A percentile compares a stretch with the other conserved stretches of the same genome.
Evolutionary conservation across 2,888 invertebrate species (phyloP).

Genomic region (Brenthis hecate): DNA sequence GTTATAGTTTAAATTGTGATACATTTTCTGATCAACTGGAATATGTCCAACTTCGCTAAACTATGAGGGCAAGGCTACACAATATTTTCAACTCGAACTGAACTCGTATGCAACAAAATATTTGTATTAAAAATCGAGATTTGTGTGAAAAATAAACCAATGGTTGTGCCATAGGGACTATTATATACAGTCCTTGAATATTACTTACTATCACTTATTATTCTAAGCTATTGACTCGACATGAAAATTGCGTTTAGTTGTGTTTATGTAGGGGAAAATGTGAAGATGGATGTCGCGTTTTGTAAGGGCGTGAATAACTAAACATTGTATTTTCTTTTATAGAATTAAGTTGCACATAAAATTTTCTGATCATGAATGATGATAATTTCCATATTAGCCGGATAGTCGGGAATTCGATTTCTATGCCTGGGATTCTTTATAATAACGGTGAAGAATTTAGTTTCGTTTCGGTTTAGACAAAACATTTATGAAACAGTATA

Average conservation of each 20-base stretch:
- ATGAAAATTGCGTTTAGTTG: constrained; percentile 78
- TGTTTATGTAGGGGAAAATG: constrained; percentile 72
- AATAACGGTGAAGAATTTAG: no score
- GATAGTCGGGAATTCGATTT: no score
- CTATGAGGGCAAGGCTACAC: constrained; percentile 31
- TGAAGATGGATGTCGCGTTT: constrained; percentile 42
- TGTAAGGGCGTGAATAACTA: constrained; percentile 7
- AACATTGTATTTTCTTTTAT: constrained; percentile 1
- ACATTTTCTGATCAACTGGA: constrained; percentile 41
- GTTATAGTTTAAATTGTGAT: constrained; percentile 40
- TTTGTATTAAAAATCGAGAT: constrained; percentile 22
- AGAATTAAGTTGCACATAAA: neutral
- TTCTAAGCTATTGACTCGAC: constrained; percentile 81
- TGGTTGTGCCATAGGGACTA: constrained; percentile 51
- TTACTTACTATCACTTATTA: constrained; percentile 80
- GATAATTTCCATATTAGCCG: no score
- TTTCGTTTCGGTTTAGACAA: no score
- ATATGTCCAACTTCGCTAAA: constrained; percentile 32
- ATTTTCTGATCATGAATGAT: no score
- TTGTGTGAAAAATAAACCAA: constrained; percentile 20
- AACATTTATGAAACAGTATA: no score
- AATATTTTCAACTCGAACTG: constrained; percentile 13
- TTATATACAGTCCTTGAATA: constrained; percentile 74
- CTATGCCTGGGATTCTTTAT: no score
- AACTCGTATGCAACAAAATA: constrained; percentile 7